Conservation (phyloP, 2,888 invertebrate genomes). For the Pegoplata infirma region DNA sequence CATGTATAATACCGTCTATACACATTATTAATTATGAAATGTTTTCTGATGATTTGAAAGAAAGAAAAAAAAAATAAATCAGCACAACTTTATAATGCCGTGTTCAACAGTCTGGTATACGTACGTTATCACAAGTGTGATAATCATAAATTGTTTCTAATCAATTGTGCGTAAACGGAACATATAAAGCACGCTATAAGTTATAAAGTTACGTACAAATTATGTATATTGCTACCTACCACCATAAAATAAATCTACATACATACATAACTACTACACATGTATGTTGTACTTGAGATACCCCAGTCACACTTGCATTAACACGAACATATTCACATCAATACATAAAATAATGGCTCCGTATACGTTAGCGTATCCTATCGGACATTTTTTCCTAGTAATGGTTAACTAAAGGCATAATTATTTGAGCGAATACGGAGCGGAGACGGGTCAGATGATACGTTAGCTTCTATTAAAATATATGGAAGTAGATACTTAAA, state of each 20-base stretch:
- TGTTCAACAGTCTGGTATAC: not conserved
- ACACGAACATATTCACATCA: constrained; percentile 12
- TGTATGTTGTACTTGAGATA: constrained; percentile 10
- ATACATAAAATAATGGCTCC: not conserved
- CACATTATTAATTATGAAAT: no score
- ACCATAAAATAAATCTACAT: not conserved
- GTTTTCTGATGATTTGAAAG: no score
- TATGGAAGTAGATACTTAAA: no score
- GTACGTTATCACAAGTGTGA: constrained; percentile 4
- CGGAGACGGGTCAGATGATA: no score
- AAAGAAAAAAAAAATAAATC: not conserved
- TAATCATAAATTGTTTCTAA: constrained; percentile 29
- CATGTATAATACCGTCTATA: no score
- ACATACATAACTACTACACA: not conserved
- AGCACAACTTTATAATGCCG: not conserved
- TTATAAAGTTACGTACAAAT: not conserved
- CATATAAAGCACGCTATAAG: constrained; percentile 8
- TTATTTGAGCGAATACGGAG: no score
- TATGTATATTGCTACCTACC: not conserved
- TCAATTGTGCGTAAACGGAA: constrained; percentile 38
- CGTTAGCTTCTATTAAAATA: no score
- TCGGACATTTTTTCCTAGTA: no score
- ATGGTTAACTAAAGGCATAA: no score
- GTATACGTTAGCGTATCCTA: no score
- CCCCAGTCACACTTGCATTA: constrained; percentile 12